phyloP scores from a whole-genome alignment of 2,113 vertebrate genomes.

The Aramus guarauna region DNA sequence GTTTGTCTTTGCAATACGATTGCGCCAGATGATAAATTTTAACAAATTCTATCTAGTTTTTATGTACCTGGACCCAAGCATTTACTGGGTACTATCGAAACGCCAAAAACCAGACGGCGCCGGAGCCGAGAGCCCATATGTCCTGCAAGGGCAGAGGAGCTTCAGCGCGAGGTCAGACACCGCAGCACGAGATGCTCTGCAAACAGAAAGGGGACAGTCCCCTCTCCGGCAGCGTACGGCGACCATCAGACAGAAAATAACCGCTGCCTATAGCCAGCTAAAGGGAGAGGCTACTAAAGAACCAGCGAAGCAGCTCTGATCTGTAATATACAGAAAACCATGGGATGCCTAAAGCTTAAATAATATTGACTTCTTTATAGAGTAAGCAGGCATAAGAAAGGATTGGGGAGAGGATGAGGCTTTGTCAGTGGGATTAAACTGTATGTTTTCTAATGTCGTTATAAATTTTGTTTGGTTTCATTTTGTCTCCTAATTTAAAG shows the following conservation, averaged over 20 bases:
- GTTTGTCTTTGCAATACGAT: rapidly evolving
- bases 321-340: neutral
- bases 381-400: neutral
- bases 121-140: neutral
- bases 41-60: neutral
- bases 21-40: neutral
- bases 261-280: neutral
- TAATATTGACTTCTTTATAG: neutral
- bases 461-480: neutral
- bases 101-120: neutral
- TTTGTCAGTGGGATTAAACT: neutral
- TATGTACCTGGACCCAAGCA: too few relatives aligned
- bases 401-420: neutral
- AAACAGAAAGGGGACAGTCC: neutral
- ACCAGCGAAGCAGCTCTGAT: neutral
- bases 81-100: neutral
- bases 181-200: neutral
- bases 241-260: neutral
- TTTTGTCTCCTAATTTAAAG: neutral
- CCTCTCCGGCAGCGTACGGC: neutral
- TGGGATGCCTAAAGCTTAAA: neutral
- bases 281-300: neutral
- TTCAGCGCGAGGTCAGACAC: neutral
- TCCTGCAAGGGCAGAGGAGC: neutral
- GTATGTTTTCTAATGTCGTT: neutral